phyloP scores from a whole-genome alignment of 1,140 invertebrate species.

The Callitettix versicolor region DNA sequence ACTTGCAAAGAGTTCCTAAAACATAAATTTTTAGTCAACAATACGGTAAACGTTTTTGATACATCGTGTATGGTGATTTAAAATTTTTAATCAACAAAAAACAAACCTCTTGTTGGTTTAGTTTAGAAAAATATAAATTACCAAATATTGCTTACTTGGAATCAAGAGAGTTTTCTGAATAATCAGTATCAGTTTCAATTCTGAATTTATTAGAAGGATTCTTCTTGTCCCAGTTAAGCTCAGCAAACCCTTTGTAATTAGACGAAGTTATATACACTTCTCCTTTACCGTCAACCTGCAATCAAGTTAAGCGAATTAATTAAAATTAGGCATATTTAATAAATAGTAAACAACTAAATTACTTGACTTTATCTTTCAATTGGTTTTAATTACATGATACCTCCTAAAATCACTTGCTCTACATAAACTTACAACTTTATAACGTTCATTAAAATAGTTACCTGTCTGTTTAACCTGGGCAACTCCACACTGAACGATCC shows the following conservation, averaged over 20 bases:
- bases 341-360: not conserved
- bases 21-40: not conserved
- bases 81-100: not conserved
- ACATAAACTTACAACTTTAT: no score
- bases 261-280: slow-evolving; percentile 44
- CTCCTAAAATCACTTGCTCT: no score
- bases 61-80: not conserved
- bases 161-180: slow-evolving; percentile 43
- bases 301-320: not conserved
- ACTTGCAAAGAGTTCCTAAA: slow-evolving; percentile 40
- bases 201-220: slow-evolving; percentile 51
- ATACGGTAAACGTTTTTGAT: not conserved
- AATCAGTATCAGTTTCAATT: slow-evolving; percentile 46
- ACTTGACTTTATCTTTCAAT: no score
- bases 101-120: not conserved
- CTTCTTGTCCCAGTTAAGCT: slow-evolving; percentile 52
- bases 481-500: slow-evolving; percentile 39
- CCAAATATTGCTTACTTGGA: slow-evolving; percentile 41
- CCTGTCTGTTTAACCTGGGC: slow-evolving; percentile 28
- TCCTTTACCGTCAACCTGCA: slow-evolving; percentile 27
- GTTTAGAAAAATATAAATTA: not conserved
- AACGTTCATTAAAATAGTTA: no score
- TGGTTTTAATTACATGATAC: no score
- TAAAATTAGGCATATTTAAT: not conserved
- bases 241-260: slow-evolving; percentile 44